Percentiles rank a stretch among this genome's conserved stretches.
phyloP scores from a whole-genome alignment of 2,888 invertebrate genomes.

The Onchidella celtica region DNA sequence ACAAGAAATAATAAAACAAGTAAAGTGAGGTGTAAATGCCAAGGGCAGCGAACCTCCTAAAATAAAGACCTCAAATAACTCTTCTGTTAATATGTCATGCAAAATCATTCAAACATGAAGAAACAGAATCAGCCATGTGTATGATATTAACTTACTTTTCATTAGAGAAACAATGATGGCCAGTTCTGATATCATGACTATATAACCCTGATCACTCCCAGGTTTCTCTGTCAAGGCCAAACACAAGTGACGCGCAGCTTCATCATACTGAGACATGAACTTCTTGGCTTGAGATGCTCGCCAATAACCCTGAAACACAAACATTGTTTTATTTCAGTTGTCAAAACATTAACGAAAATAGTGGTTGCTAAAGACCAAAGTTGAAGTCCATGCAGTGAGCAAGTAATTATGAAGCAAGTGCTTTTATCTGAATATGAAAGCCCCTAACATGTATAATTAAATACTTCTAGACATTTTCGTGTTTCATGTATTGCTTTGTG shows the following conservation, averaged over 20 bases:
- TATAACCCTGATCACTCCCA: background rate
- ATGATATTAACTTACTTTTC: conserved; percentile 35
- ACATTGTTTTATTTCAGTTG: background rate
- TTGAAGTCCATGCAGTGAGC: no score
- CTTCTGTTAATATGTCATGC: no score
- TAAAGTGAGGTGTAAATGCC: no score
- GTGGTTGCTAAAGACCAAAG: background rate
- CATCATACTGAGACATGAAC: conserved; percentile 18
- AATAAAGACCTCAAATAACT: no score
- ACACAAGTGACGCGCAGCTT: conserved; percentile 11
- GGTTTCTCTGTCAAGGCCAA: background rate
- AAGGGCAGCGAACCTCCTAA: no score
- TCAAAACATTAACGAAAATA: background rate
- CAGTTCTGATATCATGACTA: conserved; percentile 13
- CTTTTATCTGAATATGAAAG: no score
- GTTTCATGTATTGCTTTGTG: no score
- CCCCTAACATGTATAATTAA: background rate
- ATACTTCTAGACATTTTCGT: no score
- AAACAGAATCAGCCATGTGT: no score
- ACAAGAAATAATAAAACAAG: no score
- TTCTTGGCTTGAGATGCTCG: conserved; percentile 23
- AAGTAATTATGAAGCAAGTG: no score
- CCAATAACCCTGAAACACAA: conserved; percentile 39
- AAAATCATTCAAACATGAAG: no score
- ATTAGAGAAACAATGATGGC: conserved; percentile 32